Conservation (phyloP, 2,888 invertebrate genomes). For the Embidobia sp. region DNA sequence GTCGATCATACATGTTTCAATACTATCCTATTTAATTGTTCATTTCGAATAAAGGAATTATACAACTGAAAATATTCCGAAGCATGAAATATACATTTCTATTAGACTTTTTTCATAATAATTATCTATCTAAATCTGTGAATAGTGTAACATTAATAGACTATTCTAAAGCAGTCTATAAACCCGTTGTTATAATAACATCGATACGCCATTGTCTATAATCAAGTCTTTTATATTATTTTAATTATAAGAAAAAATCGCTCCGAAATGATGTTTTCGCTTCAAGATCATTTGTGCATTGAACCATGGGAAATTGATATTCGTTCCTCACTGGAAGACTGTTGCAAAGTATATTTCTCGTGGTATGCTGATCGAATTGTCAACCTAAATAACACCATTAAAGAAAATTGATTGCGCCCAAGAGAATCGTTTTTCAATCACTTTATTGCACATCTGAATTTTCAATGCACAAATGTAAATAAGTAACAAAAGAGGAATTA, state of each 20-base stretch:
- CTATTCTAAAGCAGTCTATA: slow-evolving; percentile 75
- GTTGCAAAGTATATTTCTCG: no score
- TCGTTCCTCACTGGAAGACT: slow-evolving; percentile 24
- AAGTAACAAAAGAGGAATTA: slow-evolving; percentile 6
- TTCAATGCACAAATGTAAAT: slow-evolving; percentile 39
- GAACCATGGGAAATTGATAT: slow-evolving; percentile 1
- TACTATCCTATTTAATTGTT: slow-evolving; percentile 36
- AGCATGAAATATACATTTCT: slow-evolving; percentile 26
- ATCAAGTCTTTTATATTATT: slow-evolving; percentile 52
- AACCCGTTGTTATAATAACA: slow-evolving; percentile 71
- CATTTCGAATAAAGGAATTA: slow-evolving; percentile 8
- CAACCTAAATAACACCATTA: no score
- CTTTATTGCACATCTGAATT: slow-evolving; percentile 17
- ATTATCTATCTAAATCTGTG: slow-evolving; percentile 42
- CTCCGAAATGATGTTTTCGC: slow-evolving; percentile 1
- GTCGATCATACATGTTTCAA: slow-evolving; percentile 30
- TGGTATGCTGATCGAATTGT: no score
- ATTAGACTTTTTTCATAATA: slow-evolving; percentile 13
- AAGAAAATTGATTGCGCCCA: no score
- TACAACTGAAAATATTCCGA: slow-evolving; percentile 9
- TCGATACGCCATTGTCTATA: slow-evolving; percentile 58
- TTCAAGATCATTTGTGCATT: slow-evolving; percentile 39
- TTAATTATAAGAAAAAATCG: slow-evolving; percentile 11
- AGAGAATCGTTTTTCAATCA: no score
- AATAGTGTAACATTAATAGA: slow-evolving; percentile 69